Evolutionary conservation across 2,113 vertebrate species (phyloP).

Genomic region (Benthochromis sp.): DNA sequence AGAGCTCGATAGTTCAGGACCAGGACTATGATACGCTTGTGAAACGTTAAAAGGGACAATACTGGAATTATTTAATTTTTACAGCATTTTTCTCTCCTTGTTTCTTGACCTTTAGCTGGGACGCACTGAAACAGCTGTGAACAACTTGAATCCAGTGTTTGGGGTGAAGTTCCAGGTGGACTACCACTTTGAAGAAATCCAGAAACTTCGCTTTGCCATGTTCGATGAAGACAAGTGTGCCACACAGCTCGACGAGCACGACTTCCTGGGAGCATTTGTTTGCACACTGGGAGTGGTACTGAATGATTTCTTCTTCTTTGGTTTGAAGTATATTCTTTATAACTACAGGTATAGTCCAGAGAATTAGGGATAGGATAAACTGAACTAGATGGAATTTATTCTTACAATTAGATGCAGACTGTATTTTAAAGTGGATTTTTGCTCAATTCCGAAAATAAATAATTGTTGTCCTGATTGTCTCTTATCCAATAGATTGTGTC

Average conservation of each 20-base stretch:
- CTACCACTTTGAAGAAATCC: conserved; percentile 95
- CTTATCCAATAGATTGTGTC: conserved; percentile 83
- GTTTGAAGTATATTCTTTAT: background rate
- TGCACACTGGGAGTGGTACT: conserved; percentile 88
- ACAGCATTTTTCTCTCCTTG: background rate
- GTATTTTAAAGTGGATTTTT: background rate
- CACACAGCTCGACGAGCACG: conserved; percentile 87
- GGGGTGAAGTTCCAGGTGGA: conserved; percentile 91
- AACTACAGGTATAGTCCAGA: background rate
- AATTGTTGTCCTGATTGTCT: background rate
- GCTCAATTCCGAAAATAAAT: background rate
- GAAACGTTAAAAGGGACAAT: background rate
- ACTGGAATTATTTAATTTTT: background rate
- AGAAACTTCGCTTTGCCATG: conserved; percentile 94
- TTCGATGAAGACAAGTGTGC: conserved; percentile 98
- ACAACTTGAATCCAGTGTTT: conserved; percentile 95
- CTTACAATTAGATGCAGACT: background rate
- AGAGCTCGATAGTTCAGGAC: background rate
- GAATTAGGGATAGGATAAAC: background rate
- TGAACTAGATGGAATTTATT: background rate
- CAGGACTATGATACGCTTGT: background rate
- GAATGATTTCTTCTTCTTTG: background rate
- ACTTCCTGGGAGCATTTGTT: conserved; percentile 92
- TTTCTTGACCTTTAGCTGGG: conserved; percentile 71
- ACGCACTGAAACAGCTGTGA: conserved; percentile 90